Base-by-base conservation (phyloP, 92 coral and sea anemone genomes). In the Nematostella vectensis region DNA sequence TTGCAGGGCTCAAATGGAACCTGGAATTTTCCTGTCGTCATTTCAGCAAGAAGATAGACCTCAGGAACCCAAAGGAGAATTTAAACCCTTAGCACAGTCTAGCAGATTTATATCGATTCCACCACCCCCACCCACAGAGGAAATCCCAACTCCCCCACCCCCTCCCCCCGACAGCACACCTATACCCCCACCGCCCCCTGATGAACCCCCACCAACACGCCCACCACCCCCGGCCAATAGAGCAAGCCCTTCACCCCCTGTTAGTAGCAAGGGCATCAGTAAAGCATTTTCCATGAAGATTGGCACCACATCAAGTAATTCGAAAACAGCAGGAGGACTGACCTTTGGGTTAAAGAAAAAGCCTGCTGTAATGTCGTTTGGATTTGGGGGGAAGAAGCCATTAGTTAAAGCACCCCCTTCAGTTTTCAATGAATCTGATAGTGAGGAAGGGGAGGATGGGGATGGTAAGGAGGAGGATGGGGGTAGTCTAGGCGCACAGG, bases 361-460 rank as follows among this genome's bases (percentile, higher is more conserved):
- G 42, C 44, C 71, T 53, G 31, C 70, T 27, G 47, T 72, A 11
- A 58, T 78, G 45, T 68, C 83, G 47, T 78, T 93, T 70, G 79
- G 68, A 38, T 44, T 65, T 28, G 63, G 65, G 45, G 64, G 50
- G 37, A 55, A 65, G 29, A 61, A 59, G 37, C 63, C 71, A 29
- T 70, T 72, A 18, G 57, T 73, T 2, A 67, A 72, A 53, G 66
- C 48, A 23, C 25, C 76, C 17, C 67, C 89, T 3, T 71, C 94
- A 38, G 98, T 88, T 0, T 91, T 91, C 55, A 80, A 82, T 1
- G 98, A 91, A 28, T 83, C 86, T 3, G 94, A 88, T 44, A 86
- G 96, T 31, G 98, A 91, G 22, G 85, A 78, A 28, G 98, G 86
- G 45, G 85, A 70, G 21, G 78, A 67, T 16, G 71, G 67, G 12